A percentile compares a stretch with the other conserved stretches of the same genome.
These are phyloP conservation scores for Aphodius granarius DNA, from an alignment of 2,888 invertebrate genomes.

Conservation along the genomic window DNA sequence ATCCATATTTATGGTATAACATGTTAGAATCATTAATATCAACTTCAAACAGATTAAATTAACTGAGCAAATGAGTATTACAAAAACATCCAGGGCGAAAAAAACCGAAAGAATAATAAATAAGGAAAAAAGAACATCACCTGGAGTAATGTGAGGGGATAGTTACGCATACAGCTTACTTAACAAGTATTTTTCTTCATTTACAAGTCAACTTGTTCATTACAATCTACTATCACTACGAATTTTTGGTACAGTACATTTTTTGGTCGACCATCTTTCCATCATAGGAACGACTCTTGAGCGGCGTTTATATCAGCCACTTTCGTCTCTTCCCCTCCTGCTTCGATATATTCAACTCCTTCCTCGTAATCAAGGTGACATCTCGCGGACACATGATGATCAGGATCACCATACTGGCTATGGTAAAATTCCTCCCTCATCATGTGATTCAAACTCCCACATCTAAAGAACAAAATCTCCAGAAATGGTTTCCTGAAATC, in stretches of 20 bases:
- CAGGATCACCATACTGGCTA: conserved; percentile 87
- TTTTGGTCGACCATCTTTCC: neutral
- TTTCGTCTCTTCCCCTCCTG: conserved; percentile 63
- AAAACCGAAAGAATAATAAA: no score
- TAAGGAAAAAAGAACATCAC: no score
- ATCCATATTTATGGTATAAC: neutral
- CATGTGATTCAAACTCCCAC: conserved; percentile 85
- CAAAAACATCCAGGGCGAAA: neutral
- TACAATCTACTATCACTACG: conserved; percentile 14
- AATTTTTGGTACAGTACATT: conserved; percentile 7
- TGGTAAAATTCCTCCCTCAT: conserved; percentile 95
- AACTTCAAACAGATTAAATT: neutral
- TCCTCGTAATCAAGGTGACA: conserved; percentile 59
- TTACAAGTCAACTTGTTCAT: neutral
- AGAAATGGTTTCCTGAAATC: conserved; percentile 96
- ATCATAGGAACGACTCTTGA: conserved; percentile 56
- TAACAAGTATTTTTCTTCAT: neutral
- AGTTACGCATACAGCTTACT: conserved; percentile 1
- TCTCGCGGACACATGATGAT: conserved; percentile 59
- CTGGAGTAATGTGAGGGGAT: neutral
- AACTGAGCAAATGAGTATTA: neutral
- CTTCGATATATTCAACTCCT: conserved; percentile 67
- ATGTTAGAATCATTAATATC: neutral
- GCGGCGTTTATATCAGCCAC: conserved; percentile 56
- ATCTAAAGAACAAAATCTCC: conserved; percentile 90